phyloP scores from a whole-genome alignment of 2,113 vertebrate genomes.

The Zeus faber region DNA sequence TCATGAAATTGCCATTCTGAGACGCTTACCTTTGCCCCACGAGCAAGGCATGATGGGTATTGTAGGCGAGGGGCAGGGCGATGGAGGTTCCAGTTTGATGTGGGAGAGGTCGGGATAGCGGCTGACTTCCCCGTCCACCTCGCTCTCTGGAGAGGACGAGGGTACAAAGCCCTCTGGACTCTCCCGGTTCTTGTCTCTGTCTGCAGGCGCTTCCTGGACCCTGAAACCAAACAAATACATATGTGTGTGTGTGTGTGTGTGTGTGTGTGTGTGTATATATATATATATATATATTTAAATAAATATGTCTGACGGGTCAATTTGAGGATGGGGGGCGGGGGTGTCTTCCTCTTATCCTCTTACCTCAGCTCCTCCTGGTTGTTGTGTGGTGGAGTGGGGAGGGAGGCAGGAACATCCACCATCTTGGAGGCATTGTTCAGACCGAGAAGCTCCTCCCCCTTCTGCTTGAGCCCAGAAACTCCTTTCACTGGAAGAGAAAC shows the following conservation, averaged over 20 bases:
- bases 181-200: constrained; percentile 79
- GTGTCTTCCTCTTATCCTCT: too few relatives aligned
- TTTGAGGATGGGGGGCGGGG: too few relatives aligned
- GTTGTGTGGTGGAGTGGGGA: constrained; percentile 96
- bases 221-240: constrained; percentile 55
- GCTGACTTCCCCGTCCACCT: constrained; percentile 85
- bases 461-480: constrained; percentile 53
- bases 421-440: constrained; percentile 85
- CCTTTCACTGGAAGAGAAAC: constrained; percentile 21
- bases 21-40: constrained; percentile 82
- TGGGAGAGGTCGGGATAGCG: constrained; percentile 88
- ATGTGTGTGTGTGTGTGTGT: too few relatives aligned
- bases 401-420: constrained; percentile 92
- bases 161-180: constrained; percentile 89
- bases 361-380: constrained; percentile 95
- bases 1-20: neutral
- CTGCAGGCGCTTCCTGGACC: constrained; percentile 81
- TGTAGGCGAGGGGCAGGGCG: constrained; percentile 87
- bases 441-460: constrained; percentile 82
- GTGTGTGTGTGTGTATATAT: too few relatives aligned
- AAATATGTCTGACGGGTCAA: too few relatives aligned
- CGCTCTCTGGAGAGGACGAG: constrained; percentile 94
- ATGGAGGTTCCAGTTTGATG: constrained; percentile 89
- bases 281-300: too few relatives aligned
- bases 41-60: constrained; percentile 87